These are phyloP conservation scores for Epinotia ramella DNA, from an alignment of 2,888 invertebrate genomes.

Conservation along the genomic window DNA sequence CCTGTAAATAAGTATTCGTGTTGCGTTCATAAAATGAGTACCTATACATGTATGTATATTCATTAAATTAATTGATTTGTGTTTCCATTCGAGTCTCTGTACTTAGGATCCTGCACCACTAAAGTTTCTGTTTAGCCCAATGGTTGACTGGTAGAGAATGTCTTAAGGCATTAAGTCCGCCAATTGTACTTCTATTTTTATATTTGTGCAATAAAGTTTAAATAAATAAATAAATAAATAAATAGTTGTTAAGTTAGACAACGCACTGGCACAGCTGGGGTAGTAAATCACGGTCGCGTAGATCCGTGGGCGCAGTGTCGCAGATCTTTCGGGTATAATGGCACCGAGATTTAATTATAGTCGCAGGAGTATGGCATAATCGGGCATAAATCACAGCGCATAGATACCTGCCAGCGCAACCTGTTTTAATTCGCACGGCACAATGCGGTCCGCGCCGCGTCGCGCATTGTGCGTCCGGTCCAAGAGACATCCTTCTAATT, in stretches of 20 bases:
- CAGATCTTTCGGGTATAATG: conserved; percentile 78
- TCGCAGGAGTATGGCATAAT: conserved; percentile 76
- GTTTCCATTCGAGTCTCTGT: no score
- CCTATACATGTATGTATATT: no score
- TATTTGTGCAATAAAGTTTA: no score
- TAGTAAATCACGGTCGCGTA: conserved; percentile 42
- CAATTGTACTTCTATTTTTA: no score
- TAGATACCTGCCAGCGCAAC: conserved; percentile 83
- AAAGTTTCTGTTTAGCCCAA: no score
- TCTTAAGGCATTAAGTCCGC: no score
- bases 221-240: no score
- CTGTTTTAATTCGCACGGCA: conserved; percentile 83
- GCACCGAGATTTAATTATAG: conserved; percentile 81
- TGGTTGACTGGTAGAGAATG: no score
- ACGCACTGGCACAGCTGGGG: conserved; percentile 47
- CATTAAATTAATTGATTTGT: no score
- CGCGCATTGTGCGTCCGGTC: conserved; percentile 68
- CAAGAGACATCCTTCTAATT: conserved; percentile 73
- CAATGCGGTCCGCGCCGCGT: conserved; percentile 67
- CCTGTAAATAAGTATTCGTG: background rate
- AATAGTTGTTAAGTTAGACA: conserved; percentile 55
- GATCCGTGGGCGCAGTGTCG: conserved; percentile 67
- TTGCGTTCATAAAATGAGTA: background rate
- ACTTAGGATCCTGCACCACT: no score
- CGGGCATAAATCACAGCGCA: conserved; percentile 80